phyloP scores from a whole-genome alignment of 2,797 vertebrate species.

The Balearica regulorum region DNA sequence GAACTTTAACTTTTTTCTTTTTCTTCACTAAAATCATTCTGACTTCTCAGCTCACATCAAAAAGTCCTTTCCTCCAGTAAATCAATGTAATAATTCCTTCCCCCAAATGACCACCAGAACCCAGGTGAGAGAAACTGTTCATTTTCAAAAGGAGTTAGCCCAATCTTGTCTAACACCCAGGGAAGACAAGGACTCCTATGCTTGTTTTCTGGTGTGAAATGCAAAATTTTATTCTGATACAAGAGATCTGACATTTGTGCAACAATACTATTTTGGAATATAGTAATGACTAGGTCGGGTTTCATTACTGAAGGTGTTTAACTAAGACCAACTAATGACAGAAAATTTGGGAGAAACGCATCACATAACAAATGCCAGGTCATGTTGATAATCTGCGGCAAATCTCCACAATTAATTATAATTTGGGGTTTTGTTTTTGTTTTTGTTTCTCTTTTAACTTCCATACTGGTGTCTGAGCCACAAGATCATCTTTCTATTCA shows the following conservation, averaged over 20 bases:
- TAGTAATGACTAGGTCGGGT: neutral
- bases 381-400: neutral
- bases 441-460: neutral
- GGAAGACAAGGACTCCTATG: neutral
- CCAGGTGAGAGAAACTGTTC: neutral
- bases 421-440: no score
- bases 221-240: neutral
- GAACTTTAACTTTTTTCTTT: neutral
- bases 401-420: neutral
- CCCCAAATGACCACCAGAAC: neutral
- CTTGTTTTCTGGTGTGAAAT: neutral
- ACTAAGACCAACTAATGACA: neutral
- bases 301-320: neutral
- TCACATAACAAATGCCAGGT: neutral
- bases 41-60: neutral
- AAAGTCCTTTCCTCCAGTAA: neutral
- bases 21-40: neutral
- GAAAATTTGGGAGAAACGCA: neutral
- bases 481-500: neutral
- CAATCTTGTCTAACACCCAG: neutral
- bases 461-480: neutral
- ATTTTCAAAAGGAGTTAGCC: neutral
- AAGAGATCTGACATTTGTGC: neutral
- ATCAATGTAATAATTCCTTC: neutral
- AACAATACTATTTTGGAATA: neutral